phyloP scores from a whole-genome alignment of 2,888 invertebrate genomes.

The Seira sanloemensis region DNA sequence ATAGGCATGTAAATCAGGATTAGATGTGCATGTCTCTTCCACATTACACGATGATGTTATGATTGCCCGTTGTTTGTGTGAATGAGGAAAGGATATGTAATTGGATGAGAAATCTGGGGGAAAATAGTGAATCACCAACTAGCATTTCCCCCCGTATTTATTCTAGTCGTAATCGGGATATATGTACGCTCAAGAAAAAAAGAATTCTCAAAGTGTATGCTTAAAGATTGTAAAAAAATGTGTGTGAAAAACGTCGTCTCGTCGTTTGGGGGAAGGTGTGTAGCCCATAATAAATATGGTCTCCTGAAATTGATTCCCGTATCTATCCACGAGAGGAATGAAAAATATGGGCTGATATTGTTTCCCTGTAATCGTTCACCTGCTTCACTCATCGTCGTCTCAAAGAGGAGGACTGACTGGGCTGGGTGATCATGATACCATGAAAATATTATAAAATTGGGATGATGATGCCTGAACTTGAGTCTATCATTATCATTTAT shows the following conservation, averaged over 20 bases:
- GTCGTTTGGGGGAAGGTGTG: neutral
- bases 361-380: conserved; percentile 3
- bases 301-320: conserved; percentile 51
- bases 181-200: too few relatives aligned
- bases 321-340: conserved; percentile 43
- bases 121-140: too few relatives aligned
- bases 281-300: too few relatives aligned
- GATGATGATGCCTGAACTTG: conserved; percentile 9
- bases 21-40: conserved; percentile 58
- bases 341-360: conserved; percentile 23
- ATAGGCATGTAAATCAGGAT: conserved; percentile 65
- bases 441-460: conserved; percentile 2
- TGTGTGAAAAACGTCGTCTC: conserved; percentile 29
- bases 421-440: conserved; percentile 56
- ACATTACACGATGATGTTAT: conserved; percentile 11
- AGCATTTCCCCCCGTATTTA: conserved; percentile 6
- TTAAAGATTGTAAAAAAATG: neutral
- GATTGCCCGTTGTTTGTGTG: conserved; percentile 29
- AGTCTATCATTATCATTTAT: conserved; percentile 19
- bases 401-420: too few relatives aligned
- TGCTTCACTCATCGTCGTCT: too few relatives aligned
- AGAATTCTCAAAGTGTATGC: neutral
- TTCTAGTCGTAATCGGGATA: neutral
- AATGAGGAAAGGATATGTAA: conserved; percentile 60
- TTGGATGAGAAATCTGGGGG: conserved; percentile 55